Conservation (phyloP, 2,888 invertebrate genomes). For the Drosophila histrio region DNA sequence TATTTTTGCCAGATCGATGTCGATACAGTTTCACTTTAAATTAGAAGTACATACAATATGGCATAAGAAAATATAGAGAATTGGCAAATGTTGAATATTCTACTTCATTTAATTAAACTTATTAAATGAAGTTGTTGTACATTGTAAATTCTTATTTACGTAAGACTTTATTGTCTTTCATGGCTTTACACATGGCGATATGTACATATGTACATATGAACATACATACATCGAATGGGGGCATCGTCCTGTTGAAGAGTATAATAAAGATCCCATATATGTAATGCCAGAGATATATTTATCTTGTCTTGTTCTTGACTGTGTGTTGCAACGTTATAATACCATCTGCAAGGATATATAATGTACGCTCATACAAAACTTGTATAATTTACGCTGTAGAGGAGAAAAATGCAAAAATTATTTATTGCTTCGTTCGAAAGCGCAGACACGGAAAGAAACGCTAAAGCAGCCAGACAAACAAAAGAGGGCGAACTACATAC, state of each 20-base stretch:
- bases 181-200: background rate
- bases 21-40: conserved; percentile 10
- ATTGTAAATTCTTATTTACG: too few relatives aligned
- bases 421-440: conserved; percentile 41
- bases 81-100: too few relatives aligned
- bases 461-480: conserved; percentile 12
- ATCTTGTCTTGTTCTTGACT: background rate
- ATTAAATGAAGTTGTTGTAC: too few relatives aligned
- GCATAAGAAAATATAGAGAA: too few relatives aligned
- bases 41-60: conserved; percentile 1
- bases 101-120: too few relatives aligned
- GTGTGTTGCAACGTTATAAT: background rate
- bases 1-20: conserved; percentile 27
- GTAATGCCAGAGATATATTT: background rate
- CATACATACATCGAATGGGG: background rate
- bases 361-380: conserved; percentile 29
- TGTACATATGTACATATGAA: too few relatives aligned
- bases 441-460: conserved; percentile 17
- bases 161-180: too few relatives aligned
- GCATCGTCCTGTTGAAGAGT: background rate
- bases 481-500: conserved; percentile 6
- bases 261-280: background rate
- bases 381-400: conserved; percentile 19
- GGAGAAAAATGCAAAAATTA: conserved; percentile 34
- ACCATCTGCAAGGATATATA: conserved; percentile 8